Evolutionary conservation across 2,797 vertebrate species (phyloP), one percentile per base, ranked within the genome.

Genomic region (Gallinago solitaria): DNA sequence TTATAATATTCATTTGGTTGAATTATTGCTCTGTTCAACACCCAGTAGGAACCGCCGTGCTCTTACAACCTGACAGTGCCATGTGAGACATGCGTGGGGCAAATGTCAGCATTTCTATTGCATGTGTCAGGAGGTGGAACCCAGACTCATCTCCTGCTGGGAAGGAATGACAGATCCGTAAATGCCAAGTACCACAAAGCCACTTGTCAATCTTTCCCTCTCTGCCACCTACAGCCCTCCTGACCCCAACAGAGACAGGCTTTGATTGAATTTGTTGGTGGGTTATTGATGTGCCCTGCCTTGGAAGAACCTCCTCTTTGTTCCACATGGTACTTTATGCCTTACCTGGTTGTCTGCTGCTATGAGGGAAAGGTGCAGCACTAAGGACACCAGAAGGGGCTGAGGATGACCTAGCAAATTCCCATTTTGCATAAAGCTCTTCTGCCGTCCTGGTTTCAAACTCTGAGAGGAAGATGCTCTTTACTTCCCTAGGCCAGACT

Each of bases 11-110:
- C 32, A 35, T 93, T 56, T 71, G n/a, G 63, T 30, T 88, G 70
- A 96, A 92, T 89, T 93, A 95, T 73, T 65, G 76, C 59, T 79
- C 41, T 68, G 21, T 75, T 79, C 37, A 64, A 39, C 69, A 56
- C 61, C 25, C 30, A 89, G 43, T 7, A 75, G 64, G 47, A 78
- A 51, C 20, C 59, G 53, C 12, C 53, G 16, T 45, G 59, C 27
- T 56, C 43, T 28, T 20, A 50, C 35, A 41, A 27, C 10, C 12
- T 35, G 80, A 71, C 47, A 19, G 28, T 24, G 45, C n/a, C 64
- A 63, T 74, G 56, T 35, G 9, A 47, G 69, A 41, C 64, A 53
- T 4, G 19, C 17, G 54, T 2, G 0, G 1, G 65, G 37, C 24
- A 57, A 57, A 85, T 11, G 37, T 68, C 95, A 76, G 50, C 17